phyloP scores from a whole-genome alignment of 92 coral and sea anemone species.

The Bergia puertoricense region DNA sequence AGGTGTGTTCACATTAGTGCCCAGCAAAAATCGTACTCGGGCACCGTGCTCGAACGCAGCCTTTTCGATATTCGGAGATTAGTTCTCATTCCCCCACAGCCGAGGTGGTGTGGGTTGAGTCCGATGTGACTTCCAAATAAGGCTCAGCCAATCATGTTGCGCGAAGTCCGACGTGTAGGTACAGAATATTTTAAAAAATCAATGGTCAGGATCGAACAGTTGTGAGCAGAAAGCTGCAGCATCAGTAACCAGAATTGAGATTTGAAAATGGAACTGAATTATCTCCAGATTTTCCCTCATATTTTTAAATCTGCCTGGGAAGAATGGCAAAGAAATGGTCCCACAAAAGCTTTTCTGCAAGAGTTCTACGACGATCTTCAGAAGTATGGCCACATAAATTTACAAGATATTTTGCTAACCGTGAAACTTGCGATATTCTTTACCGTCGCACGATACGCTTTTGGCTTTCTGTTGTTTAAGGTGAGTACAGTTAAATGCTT shows the following conservation, averaged over 20 bases:
- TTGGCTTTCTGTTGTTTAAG: slow-evolving; percentile 64
- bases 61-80: no score
- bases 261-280: slow-evolving; percentile 43
- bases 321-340: slow-evolving; percentile 38
- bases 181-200: no score
- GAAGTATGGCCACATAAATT: slow-evolving; percentile 63
- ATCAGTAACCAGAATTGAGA: background rate
- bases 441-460: slow-evolving; percentile 72
- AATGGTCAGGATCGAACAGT: no score
- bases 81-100: no score
- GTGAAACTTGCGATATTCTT: slow-evolving; percentile 71
- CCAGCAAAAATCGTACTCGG: no score
- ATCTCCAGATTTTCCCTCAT: slow-evolving; percentile 69
- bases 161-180: no score
- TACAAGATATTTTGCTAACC: slow-evolving; percentile 59
- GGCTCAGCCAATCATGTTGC: no score
- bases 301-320: slow-evolving; percentile 69
- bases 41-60: no score
- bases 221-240: no score
- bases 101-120: no score
- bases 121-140: no score
- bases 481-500: slow-evolving; percentile 52
- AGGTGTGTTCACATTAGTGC: no score
- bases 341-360: slow-evolving; percentile 64
- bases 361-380: slow-evolving; percentile 73